These are phyloP conservation scores for Eurytoma californica DNA, from an alignment of 2,888 invertebrate genomes.

Conservation along the genomic window DNA sequence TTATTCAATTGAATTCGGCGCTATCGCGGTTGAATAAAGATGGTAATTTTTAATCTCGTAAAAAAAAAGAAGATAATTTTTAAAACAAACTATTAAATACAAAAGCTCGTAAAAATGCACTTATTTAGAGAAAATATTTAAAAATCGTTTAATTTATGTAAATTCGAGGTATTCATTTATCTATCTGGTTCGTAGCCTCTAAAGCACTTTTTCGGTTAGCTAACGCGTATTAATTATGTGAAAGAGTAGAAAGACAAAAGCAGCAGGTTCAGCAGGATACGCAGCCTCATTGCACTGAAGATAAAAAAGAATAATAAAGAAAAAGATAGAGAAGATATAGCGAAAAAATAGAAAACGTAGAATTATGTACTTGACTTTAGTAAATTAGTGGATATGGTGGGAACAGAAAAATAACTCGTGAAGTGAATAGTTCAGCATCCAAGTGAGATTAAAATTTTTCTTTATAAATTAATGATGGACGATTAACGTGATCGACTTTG, in stretches of 20 bases:
- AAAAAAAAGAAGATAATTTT: too few species aligned
- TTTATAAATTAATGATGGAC: neutral
- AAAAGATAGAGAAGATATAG: conserved; percentile 29
- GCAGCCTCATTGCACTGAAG: conserved; percentile 55
- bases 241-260: conserved; percentile 47
- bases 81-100: too few species aligned
- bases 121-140: too few species aligned
- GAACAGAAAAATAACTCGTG: neutral
- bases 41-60: neutral
- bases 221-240: conserved; percentile 45
- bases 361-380: conserved; percentile 28
- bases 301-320: conserved; percentile 39
- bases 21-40: neutral
- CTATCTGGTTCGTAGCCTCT: neutral
- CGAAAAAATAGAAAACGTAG: conserved; percentile 26
- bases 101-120: too few species aligned
- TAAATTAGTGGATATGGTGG: conserved; percentile 38
- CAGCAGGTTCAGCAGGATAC: conserved; percentile 57
- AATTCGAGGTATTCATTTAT: too few species aligned
- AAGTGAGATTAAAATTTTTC: conserved; percentile 15
- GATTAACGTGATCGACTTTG: neutral
- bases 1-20: neutral
- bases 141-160: too few species aligned
- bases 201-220: conserved; percentile 37
- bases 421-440: conserved; percentile 20